Percentiles rank a stretch among this genome's conserved stretches.
Evolutionary conservation across 2,888 invertebrate genomes (phyloP).

Genomic region (Habrosyne pyritoides): DNA sequence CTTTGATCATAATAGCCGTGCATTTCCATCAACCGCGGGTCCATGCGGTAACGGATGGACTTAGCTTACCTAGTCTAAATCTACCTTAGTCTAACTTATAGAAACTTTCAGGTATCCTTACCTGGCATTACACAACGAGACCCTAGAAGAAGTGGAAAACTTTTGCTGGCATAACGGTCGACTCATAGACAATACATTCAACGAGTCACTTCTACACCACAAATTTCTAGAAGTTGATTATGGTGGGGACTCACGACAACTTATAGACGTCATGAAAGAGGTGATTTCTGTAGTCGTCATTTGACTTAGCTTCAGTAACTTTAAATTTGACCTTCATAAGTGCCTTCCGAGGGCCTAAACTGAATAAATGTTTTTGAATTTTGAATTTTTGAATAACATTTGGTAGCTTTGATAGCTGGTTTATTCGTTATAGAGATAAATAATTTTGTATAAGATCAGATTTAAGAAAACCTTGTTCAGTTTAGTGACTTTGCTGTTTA

Average conservation of each 20-base stretch:
- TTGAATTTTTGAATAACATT: too few species aligned
- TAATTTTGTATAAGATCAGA: too few species aligned
- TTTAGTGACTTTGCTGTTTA: too few species aligned
- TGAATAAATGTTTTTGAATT: too few species aligned
- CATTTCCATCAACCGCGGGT: background rate
- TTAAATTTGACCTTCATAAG: too few species aligned
- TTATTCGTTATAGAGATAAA: too few species aligned
- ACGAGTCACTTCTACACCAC: background rate
- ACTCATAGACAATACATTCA: background rate
- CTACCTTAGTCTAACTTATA: background rate
- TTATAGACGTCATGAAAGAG: slow-evolving; percentile 40
- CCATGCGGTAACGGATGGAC: too few species aligned
- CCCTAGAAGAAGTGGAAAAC: background rate
- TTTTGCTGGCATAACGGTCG: background rate
- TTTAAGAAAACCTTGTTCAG: too few species aligned
- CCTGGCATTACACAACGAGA: background rate
- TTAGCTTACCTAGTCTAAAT: too few species aligned
- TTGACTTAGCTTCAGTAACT: too few species aligned
- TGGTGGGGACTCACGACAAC: slow-evolving; percentile 21
- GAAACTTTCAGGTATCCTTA: background rate
- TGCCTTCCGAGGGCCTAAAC: too few species aligned
- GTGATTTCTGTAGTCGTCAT: slow-evolving; percentile 24
- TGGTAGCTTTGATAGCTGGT: too few species aligned
- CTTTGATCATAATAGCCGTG: background rate
- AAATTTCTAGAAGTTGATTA: slow-evolving; percentile 19